Evolutionary conservation across 2,888 invertebrate genomes (phyloP).

Genomic region (Trimorus sp.): DNA sequence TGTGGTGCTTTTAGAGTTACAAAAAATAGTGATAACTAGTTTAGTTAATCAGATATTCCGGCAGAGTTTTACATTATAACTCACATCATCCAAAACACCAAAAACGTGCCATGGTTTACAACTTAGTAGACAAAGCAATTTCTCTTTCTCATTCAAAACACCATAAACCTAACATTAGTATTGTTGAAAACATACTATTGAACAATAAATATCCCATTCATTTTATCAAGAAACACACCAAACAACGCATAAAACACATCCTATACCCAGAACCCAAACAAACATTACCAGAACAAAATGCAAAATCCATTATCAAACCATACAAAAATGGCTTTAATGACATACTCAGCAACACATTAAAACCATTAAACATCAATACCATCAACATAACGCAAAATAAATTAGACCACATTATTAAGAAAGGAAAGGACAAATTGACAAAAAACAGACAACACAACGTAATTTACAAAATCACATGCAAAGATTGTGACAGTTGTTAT

Average conservation of each 20-base stretch:
- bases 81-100: not conserved
- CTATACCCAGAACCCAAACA: not conserved
- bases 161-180: not conserved
- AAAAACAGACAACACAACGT: too few relatives aligned
- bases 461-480: too few relatives aligned
- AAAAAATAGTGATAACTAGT: too few relatives aligned
- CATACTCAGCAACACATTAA: not conserved
- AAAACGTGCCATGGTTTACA: conserved; percentile 2
- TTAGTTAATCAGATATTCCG: too few relatives aligned
- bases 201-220: not conserved
- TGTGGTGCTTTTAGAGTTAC: too few relatives aligned
- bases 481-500: too few relatives aligned
- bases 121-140: not conserved
- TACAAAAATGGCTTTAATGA: not conserved
- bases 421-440: too few relatives aligned
- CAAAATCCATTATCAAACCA: not conserved
- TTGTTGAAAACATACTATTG: not conserved
- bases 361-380: too few relatives aligned
- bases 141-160: not conserved
- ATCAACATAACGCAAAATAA: too few relatives aligned
- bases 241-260: not conserved
- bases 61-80: not conserved
- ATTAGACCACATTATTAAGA: too few relatives aligned
- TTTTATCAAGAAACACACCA: not conserved
- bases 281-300: not conserved